Conservation (phyloP, 2,797 vertebrate species). For the Lithobates pipiens region DNA sequence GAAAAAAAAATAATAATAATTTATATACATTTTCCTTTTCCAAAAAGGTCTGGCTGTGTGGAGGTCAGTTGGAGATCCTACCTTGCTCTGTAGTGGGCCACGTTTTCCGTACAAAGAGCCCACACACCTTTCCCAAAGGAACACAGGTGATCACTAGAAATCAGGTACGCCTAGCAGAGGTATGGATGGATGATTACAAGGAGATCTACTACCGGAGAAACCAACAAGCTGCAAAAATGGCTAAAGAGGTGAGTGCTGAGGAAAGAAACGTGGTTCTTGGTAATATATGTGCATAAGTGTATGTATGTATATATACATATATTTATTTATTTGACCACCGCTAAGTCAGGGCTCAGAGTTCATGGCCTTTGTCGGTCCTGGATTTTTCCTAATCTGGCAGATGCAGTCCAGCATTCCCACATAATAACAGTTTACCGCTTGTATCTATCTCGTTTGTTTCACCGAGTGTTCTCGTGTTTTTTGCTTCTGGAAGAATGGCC, state of each 20-base stretch:
- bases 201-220: constrained; percentile 90
- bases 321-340: too few species aligned
- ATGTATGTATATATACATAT: too few species aligned
- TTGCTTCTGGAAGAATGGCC: too few species aligned
- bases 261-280: background rate
- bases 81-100: constrained; percentile 97
- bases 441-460: too few species aligned
- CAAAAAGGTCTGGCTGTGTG: constrained; percentile 93
- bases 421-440: too few species aligned
- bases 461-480: too few species aligned
- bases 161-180: constrained; percentile 93
- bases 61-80: constrained; percentile 93
- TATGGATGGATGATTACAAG: constrained; percentile 96
- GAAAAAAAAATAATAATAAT: background rate
- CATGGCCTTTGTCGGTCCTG: too few species aligned
- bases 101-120: constrained; percentile 95
- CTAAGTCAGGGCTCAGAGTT: too few species aligned
- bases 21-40: background rate
- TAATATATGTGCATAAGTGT: too few species aligned
- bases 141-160: constrained; percentile 92
- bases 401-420: too few species aligned
- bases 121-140: constrained; percentile 95
- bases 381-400: too few species aligned
- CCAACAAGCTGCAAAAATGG: constrained; percentile 85
- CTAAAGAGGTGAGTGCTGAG: constrained; percentile 80